Evolutionary conservation across 2,113 vertebrate genomes (phyloP).

Genomic region (Anolis carolinensis): DNA sequence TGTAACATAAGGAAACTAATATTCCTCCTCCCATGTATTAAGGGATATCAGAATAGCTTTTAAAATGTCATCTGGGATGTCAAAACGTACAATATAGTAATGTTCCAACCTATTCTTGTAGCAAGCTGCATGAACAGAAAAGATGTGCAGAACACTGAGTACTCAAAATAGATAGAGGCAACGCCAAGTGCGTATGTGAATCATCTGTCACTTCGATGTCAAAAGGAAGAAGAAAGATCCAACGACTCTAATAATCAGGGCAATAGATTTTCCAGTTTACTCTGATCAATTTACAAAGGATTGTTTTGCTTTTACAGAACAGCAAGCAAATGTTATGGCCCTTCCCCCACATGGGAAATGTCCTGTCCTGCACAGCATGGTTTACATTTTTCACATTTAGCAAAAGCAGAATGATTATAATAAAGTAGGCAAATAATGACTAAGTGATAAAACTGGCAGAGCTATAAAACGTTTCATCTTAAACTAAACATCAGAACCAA

Average conservation of each 20-base stretch:
- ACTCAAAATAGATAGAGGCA: background rate
- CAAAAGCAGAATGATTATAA: background rate
- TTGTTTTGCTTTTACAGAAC: background rate
- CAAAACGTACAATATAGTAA: no score
- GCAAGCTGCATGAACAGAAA: background rate
- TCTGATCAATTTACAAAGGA: background rate
- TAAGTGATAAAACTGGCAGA: background rate
- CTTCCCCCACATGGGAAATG: background rate
- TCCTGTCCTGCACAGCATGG: background rate
- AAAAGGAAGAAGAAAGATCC: background rate
- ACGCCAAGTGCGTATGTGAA: background rate
- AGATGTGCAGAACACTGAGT: background rate
- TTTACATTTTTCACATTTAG: background rate
- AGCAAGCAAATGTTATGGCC: background rate
- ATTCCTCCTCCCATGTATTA: background rate
- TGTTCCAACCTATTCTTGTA: background rate
- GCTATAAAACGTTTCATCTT: background rate
- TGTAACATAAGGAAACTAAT: background rate
- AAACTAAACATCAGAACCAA: background rate
- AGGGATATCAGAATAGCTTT: background rate
- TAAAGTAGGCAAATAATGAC: background rate
- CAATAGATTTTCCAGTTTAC: background rate
- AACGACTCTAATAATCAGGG: background rate
- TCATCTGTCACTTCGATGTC: background rate
- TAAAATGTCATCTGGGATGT: no score